Conservation (phyloP, 2,797 vertebrate genomes). For the Channa striata region DNA sequence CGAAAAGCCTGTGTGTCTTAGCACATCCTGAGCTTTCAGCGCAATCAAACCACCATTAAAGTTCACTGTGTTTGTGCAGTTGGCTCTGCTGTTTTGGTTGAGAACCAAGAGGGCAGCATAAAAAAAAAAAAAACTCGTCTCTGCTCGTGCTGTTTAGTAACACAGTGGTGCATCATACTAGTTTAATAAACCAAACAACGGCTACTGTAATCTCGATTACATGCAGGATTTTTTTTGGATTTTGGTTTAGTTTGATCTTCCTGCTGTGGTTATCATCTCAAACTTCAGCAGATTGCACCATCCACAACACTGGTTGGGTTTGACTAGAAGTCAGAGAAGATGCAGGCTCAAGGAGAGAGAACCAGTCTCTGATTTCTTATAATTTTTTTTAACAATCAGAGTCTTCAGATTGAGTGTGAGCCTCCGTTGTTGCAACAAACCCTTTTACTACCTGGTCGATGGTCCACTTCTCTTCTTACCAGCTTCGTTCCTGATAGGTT, state of each 20-base stretch:
- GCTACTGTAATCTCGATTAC: background rate
- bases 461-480: slow-evolving; percentile 82
- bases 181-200: slow-evolving; percentile 26
- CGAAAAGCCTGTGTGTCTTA: slow-evolving; percentile 69
- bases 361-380: slow-evolving; percentile 48
- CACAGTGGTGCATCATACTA: background rate
- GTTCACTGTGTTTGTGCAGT: slow-evolving; percentile 78
- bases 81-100: slow-evolving; percentile 76
- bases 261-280: slow-evolving; percentile 40
- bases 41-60: slow-evolving; percentile 66
- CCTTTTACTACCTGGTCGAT: slow-evolving; percentile 80
- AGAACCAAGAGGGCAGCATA: slow-evolving; percentile 68
- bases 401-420: slow-evolving; percentile 65
- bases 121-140: slow-evolving; percentile 64
- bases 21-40: slow-evolving; percentile 68
- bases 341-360: slow-evolving; percentile 49
- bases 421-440: slow-evolving; percentile 78
- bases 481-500: slow-evolving; percentile 82
- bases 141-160: slow-evolving; percentile 2
- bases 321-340: slow-evolving; percentile 58
- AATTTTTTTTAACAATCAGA: slow-evolving; percentile 64
- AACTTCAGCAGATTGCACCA: slow-evolving; percentile 55
- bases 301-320: slow-evolving; percentile 64
- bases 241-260: slow-evolving; percentile 44
- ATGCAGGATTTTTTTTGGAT: slow-evolving; percentile 6